A percentile compares a stretch with the other conserved stretches of the same genome.
Conservation (phyloP, 2,797 vertebrate genomes). For the Poeciliopsis presidionis region DNA sequence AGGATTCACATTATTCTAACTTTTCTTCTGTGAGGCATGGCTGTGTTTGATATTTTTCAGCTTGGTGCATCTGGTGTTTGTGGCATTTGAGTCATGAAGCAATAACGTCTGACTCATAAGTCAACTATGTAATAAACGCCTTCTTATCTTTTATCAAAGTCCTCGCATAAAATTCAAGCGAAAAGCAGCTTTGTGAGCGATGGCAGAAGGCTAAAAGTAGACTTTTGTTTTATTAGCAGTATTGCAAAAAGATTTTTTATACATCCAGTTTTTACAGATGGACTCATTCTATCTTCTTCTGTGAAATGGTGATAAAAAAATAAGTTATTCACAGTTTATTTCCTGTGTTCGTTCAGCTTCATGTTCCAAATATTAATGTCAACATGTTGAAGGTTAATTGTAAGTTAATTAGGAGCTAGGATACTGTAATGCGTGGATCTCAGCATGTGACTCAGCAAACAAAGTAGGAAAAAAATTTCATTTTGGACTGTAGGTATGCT, state of each 20-base stretch:
- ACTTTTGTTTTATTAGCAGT: slow-evolving; percentile 12
- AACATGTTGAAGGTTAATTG: slow-evolving; percentile 62
- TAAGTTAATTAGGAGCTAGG: slow-evolving; percentile 51
- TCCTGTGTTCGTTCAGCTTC: background rate
- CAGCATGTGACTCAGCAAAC: slow-evolving; percentile 28
- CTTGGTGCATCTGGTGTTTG: slow-evolving; percentile 47
- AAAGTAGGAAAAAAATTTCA: slow-evolving; percentile 32
- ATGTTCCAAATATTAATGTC: slow-evolving; percentile 50
- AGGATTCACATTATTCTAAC: slow-evolving; percentile 37
- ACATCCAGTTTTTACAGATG: slow-evolving; percentile 1
- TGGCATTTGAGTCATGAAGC: slow-evolving; percentile 53
- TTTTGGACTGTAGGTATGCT: slow-evolving; percentile 45
- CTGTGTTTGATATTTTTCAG: background rate
- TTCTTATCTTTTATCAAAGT: slow-evolving; percentile 27
- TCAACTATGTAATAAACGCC: slow-evolving; percentile 38
- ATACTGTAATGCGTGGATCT: slow-evolving; percentile 39
- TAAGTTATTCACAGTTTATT: slow-evolving; percentile 31
- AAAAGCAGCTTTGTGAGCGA: slow-evolving; percentile 9
- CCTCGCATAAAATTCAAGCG: slow-evolving; percentile 9
- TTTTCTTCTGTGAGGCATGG: slow-evolving; percentile 26
- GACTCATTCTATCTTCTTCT: slow-evolving; percentile 4
- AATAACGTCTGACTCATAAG: slow-evolving; percentile 56
- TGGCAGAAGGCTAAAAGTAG: background rate
- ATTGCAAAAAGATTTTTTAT: slow-evolving; percentile 17
- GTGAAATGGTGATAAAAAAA: background rate